Percentiles rank a stretch among this genome's conserved stretches.
Evolutionary conservation across 2,113 vertebrate genomes (phyloP).

Genomic region (Bubo bubo): DNA sequence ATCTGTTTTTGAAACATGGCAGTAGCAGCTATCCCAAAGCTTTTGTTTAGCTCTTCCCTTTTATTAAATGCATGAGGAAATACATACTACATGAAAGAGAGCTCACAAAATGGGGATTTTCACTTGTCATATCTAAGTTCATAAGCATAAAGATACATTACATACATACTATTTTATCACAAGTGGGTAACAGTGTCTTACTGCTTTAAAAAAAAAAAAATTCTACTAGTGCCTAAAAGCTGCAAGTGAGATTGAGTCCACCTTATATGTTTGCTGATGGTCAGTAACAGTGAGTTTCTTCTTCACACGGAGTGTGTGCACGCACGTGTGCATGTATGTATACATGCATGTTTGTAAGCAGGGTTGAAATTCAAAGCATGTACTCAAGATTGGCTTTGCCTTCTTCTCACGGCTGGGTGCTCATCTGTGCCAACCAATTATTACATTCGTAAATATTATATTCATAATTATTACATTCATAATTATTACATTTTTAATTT

Average conservation of each 20-base stretch:
- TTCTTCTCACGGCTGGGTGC: background rate
- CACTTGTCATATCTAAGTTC: background rate
- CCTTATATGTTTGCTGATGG: background rate
- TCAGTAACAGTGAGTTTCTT: background rate
- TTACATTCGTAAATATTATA: background rate
- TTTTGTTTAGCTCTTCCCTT: background rate
- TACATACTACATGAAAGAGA: rapidly evolving
- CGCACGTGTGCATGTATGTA: rapidly evolving
- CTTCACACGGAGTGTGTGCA: background rate
- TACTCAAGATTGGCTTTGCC: background rate
- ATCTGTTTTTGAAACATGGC: background rate
- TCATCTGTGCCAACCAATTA: background rate
- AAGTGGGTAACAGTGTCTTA: background rate
- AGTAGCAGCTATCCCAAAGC: background rate
- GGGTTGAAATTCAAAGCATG: background rate
- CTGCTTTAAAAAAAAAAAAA: background rate
- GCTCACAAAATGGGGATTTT: background rate
- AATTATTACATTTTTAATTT: background rate
- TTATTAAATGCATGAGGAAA: background rate
- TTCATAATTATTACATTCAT: background rate
- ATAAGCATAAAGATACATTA: background rate
- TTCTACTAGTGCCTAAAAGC: background rate
- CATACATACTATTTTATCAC: background rate
- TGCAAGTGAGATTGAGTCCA: background rate
- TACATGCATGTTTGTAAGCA: rapidly evolving